Evolutionary conservation across 2,888 invertebrate genomes (phyloP).

Genomic region (Dynastes maya): DNA sequence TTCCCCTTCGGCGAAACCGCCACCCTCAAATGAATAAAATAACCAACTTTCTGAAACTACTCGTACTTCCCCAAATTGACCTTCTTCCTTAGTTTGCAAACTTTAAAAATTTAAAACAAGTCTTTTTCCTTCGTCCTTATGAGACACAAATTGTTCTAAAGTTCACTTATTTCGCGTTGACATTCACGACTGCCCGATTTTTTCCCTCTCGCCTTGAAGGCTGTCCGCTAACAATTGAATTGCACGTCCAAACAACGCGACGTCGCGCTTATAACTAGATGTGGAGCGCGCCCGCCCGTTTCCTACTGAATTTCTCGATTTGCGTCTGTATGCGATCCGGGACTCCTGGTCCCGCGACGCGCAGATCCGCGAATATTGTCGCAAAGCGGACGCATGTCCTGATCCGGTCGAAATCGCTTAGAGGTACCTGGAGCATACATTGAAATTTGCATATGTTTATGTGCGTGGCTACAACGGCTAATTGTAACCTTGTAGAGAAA

Average conservation of each 20-base stretch:
- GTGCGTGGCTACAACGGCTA: neutral
- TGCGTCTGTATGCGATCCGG: constrained; percentile 25
- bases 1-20: too few relatives aligned
- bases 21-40: too few relatives aligned
- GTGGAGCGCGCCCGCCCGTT: constrained; percentile 16
- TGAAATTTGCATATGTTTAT: neutral
- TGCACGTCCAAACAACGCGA: constrained; percentile 19
- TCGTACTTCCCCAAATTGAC: too few relatives aligned
- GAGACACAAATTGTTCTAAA: too few relatives aligned
- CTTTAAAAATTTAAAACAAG: too few relatives aligned
- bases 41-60: too few relatives aligned
- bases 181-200: neutral
- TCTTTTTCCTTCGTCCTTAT: too few relatives aligned
- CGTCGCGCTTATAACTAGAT: constrained; percentile 29
- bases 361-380: constrained; percentile 29
- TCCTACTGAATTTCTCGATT: constrained; percentile 19
- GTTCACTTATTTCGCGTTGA: neutral
- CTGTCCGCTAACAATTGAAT: constrained; percentile 7
- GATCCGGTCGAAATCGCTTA: constrained; percentile 2
- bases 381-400: constrained; percentile 35
- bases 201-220: neutral
- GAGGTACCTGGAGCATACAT: neutral
- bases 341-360: neutral
- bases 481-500: too few relatives aligned
- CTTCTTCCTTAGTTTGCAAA: too few relatives aligned